Percentiles rank a stretch among this genome's conserved stretches.
Conservation (phyloP, 2,888 invertebrate species). For the Campoplex capitator region DNA sequence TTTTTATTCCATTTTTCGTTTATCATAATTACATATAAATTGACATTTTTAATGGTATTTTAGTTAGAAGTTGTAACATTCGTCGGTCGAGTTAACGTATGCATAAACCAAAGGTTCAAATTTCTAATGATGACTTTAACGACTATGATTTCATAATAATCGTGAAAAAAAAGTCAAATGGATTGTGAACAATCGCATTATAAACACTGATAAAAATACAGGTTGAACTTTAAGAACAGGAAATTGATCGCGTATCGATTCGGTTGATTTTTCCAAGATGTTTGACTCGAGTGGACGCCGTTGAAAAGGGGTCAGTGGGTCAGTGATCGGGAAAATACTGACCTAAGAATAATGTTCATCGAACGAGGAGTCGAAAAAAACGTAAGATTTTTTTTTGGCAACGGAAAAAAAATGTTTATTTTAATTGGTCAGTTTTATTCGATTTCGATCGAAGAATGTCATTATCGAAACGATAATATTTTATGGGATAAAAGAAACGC, state of each 20-base stretch:
- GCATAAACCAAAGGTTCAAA: too few species aligned
- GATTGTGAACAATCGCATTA: not conserved
- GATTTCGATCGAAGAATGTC: not conserved
- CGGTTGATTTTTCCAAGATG: not conserved
- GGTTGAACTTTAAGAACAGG: not conserved
- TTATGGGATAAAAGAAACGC: not conserved
- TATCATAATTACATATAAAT: too few species aligned
- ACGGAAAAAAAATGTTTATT: not conserved
- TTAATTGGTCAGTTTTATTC: too few species aligned
- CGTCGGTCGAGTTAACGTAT: too few species aligned
- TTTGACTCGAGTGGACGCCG: not conserved
- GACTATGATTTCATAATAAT: not conserved
- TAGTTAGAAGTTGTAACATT: not conserved
- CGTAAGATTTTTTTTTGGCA: not conserved
- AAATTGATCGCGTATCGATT: not conserved
- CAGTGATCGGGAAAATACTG: slow-evolving; percentile 5
- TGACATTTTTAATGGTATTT: not conserved
- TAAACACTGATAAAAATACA: not conserved
- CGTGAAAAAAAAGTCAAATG: not conserved
- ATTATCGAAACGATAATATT: not conserved
- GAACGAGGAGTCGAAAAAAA: not conserved
- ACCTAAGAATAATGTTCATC: not conserved
- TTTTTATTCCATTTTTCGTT: too few species aligned
- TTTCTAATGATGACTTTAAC: not conserved
- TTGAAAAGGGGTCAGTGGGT: slow-evolving; percentile 24